Conservation (phyloP, 2,888 invertebrate species). For the Chrysotoxum bicinctum region DNA sequence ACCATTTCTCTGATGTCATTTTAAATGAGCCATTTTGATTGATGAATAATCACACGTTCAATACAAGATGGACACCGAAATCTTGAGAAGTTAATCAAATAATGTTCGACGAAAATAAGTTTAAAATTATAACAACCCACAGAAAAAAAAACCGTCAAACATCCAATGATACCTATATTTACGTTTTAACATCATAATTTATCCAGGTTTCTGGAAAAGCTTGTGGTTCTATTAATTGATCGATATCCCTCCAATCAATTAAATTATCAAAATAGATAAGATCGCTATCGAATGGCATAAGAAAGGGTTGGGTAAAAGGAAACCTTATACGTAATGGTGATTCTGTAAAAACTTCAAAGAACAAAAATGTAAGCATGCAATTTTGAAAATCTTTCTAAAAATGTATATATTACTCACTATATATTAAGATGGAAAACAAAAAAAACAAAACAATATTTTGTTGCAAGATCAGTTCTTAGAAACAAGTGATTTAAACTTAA, state of each 20-base stretch:
- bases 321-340: constrained; percentile 20
- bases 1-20: neutral
- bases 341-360: constrained; percentile 22
- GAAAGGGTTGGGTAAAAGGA: neutral
- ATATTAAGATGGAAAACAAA: too few relatives aligned
- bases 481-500: too few relatives aligned
- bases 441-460: too few relatives aligned
- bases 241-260: neutral
- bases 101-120: neutral
- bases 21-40: neutral
- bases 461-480: too few relatives aligned
- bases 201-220: constrained; percentile 87
- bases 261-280: constrained; percentile 5
- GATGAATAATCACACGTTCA: neutral
- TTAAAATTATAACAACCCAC: neutral
- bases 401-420: too few relatives aligned
- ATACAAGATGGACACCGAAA: neutral
- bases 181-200: constrained; percentile 81
- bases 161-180: constrained; percentile 16
- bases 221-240: constrained; percentile 72
- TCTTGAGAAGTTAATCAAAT: neutral
- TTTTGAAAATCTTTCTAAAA: neutral
- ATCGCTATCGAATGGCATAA: constrained; percentile 8
- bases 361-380: neutral
- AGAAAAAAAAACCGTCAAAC: neutral